Evolutionary conservation across 2,113 vertebrate genomes (phyloP).

Genomic region (Eonycteris spelaea): DNA sequence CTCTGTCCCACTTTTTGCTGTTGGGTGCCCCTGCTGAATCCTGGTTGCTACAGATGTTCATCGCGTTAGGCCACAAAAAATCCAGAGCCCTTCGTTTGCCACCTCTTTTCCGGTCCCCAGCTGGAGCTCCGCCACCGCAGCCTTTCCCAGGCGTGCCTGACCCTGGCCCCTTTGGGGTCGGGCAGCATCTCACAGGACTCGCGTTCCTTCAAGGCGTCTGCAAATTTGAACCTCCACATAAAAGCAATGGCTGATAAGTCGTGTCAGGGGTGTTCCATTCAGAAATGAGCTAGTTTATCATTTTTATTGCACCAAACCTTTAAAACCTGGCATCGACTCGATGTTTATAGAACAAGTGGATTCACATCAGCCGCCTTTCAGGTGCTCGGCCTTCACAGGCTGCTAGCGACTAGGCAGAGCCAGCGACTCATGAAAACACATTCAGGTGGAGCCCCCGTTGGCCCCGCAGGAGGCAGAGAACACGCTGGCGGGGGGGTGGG

Average conservation of each 20-base stretch:
- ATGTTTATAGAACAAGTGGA: accelerated
- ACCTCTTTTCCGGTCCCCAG: background rate
- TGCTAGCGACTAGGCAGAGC: accelerated
- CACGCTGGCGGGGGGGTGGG: background rate
- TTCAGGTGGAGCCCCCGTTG: background rate
- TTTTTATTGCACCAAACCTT: background rate
- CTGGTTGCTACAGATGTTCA: background rate
- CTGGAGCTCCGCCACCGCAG: background rate
- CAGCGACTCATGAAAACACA: background rate
- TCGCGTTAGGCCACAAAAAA: background rate
- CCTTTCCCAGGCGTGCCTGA: background rate
- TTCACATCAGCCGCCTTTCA: background rate
- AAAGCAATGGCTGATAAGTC: background rate
- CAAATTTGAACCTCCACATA: background rate
- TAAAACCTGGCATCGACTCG: background rate
- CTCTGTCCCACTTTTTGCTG: too few relatives aligned
- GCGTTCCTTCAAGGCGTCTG: background rate
- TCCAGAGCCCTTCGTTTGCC: background rate
- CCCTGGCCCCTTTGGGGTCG: background rate
- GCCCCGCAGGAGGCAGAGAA: background rate
- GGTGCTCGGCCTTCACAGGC: accelerated
- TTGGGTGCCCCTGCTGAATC: too few relatives aligned
- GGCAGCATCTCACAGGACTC: background rate
- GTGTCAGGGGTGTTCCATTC: accelerated
- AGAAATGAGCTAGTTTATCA: background rate